Conservation (phyloP, 2,888 invertebrate species). For the Steinernema hermaphroditum region DNA sequence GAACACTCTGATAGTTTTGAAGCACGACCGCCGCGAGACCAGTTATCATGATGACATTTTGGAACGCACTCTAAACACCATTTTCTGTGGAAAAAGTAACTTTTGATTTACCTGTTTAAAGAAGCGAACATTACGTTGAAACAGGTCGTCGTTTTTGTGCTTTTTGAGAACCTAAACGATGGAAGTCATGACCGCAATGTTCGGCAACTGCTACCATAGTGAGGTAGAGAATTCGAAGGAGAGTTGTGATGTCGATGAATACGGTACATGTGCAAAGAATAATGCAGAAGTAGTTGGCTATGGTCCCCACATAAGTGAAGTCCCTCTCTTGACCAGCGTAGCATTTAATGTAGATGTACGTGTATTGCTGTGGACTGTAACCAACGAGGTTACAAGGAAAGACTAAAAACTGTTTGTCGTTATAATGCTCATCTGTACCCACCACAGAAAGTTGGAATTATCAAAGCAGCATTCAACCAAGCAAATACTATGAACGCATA, state of each 20-base stretch:
- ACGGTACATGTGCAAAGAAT: not conserved
- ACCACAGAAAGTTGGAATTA: too few relatives aligned
- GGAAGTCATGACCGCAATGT: not conserved
- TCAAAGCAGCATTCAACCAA: too few relatives aligned
- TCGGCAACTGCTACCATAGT: not conserved
- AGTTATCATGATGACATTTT: not conserved
- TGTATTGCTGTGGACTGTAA: slow-evolving; percentile 4
- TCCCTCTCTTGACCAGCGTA: not conserved
- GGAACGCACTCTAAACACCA: not conserved
- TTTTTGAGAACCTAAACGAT: not conserved
- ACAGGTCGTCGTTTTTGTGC: not conserved
- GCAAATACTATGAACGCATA: too few relatives aligned
- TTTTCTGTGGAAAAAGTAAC: not conserved
- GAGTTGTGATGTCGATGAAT: not conserved
- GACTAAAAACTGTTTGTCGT: too few relatives aligned
- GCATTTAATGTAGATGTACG: slow-evolving; percentile 2
- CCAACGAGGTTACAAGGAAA: slow-evolving; percentile 7
- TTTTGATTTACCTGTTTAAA: slow-evolving; percentile 11
- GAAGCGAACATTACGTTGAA: slow-evolving; percentile 17
- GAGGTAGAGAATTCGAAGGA: not conserved
- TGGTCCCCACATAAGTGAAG: not conserved
- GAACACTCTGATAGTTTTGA: not conserved
- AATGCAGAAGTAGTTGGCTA: not conserved
- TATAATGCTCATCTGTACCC: too few relatives aligned
- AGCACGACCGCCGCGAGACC: not conserved